Evolutionary conservation across 2,888 invertebrate species (phyloP).

Genomic region (Melieria omissa): DNA sequence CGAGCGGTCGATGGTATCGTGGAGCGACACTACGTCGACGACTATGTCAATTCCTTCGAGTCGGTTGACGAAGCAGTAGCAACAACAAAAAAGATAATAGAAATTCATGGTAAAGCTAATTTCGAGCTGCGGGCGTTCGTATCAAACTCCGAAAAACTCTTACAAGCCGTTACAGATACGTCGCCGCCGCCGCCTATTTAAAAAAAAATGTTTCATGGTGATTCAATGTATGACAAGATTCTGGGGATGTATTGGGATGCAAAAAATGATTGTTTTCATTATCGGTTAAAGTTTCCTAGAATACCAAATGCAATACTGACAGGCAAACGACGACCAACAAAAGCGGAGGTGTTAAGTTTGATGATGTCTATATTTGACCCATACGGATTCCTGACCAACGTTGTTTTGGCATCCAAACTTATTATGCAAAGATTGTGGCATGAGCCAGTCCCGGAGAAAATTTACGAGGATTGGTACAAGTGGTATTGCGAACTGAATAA

Average conservation of each 20-base stretch:
- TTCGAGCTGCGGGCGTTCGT: neutral
- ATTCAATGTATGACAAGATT: neutral
- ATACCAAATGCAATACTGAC: neutral
- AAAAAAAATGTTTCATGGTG: neutral
- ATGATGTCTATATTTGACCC: neutral
- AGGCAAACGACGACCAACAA: slow-evolving; percentile 31
- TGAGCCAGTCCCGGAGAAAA: neutral
- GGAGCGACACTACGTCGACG: slow-evolving; percentile 28
- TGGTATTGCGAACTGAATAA: neutral
- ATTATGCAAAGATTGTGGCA: neutral
- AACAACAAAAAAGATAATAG: neutral
- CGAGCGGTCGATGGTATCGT: slow-evolving; percentile 13
- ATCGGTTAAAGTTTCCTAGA: neutral
- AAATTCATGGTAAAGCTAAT: neutral
- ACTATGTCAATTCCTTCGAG: slow-evolving; percentile 29
- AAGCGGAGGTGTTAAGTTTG: slow-evolving; percentile 26
- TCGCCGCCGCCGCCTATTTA: neutral
- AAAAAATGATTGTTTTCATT: neutral
- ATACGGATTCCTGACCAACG: neutral
- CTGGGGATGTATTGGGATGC: slow-evolving; percentile 3
- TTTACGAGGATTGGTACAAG: neutral
- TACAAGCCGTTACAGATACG: neutral
- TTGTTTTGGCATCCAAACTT: neutral
- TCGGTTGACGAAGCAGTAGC: slow-evolving; percentile 2
- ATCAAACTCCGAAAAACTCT: slow-evolving; percentile 1